phyloP scores from a whole-genome alignment of 2,888 invertebrate species.

The Stomorhina lunata region DNA sequence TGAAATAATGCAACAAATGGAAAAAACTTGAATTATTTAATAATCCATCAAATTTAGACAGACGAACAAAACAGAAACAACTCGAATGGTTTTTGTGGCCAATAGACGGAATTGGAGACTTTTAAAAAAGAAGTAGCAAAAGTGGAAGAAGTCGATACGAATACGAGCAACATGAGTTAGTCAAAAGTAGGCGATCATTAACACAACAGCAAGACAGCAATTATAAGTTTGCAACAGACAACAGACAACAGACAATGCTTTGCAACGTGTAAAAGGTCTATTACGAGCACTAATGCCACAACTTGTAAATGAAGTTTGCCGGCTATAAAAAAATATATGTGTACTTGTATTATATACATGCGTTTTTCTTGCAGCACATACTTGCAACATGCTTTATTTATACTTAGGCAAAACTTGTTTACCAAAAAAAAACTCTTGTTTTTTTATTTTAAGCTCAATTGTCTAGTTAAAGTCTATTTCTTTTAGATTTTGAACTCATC shows the following conservation, averaged over 20 bases:
- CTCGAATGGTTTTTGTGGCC: constrained; percentile 7
- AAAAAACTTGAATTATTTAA: constrained; percentile 49
- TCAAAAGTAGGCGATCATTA: constrained; percentile 49
- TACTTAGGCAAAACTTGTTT: constrained; percentile 26
- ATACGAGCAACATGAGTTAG: too few relatives aligned
- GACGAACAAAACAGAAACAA: not conserved
- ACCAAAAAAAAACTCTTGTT: not conserved
- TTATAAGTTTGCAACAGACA: constrained; percentile 20
- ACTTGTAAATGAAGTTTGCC: constrained; percentile 4
- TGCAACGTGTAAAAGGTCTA: constrained; percentile 38
- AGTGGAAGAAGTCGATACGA: not conserved
- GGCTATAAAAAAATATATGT: not conserved
- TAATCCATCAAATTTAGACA: constrained; percentile 37
- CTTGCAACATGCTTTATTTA: constrained; percentile 22
- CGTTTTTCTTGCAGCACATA: not conserved
- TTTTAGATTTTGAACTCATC: not conserved
- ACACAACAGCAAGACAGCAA: constrained; percentile 45
- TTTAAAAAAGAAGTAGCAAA: constrained; percentile 31
- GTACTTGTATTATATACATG: not conserved
- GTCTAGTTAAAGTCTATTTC: not conserved
- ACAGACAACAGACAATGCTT: not conserved
- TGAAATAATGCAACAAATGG: constrained; percentile 33
- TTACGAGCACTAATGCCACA: not conserved
- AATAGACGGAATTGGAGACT: constrained; percentile 16
- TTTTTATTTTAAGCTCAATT: not conserved